These are phyloP conservation scores for Parasteatoda tepidariorum DNA, from an alignment of 1,140 invertebrate genomes.

Conservation along the genomic window DNA sequence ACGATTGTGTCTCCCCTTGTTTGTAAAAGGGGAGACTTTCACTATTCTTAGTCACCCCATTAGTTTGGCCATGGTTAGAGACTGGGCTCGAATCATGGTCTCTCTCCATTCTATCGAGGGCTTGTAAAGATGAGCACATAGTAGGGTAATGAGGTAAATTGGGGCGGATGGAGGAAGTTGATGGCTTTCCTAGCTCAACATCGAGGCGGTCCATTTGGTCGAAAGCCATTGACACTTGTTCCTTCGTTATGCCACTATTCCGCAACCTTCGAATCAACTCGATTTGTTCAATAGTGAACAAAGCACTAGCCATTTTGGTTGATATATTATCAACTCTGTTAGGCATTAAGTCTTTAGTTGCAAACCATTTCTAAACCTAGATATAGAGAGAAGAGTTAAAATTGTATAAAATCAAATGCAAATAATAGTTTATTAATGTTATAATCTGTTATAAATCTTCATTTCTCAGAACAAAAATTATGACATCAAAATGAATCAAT, in stretches of 20 bases:
- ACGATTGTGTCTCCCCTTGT: slow-evolving; percentile 33
- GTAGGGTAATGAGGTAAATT: slow-evolving; percentile 65
- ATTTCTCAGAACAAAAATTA: no score
- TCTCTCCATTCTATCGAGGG: slow-evolving; percentile 25
- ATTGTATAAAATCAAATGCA: not conserved
- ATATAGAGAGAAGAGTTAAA: not conserved
- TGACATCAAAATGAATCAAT: no score
- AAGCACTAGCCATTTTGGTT: slow-evolving; percentile 60
- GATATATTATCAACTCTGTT: slow-evolving; percentile 55
- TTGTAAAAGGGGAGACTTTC: slow-evolving; percentile 40
- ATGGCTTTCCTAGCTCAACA: slow-evolving; percentile 61
- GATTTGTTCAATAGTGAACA: slow-evolving; percentile 70
- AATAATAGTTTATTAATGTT: no score
- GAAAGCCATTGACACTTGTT: slow-evolving; percentile 68
- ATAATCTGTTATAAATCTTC: no score
- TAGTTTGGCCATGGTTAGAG: slow-evolving; percentile 25
- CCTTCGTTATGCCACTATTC: slow-evolving; percentile 69
- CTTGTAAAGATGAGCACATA: slow-evolving; percentile 64
- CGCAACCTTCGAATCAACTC: slow-evolving; percentile 68
- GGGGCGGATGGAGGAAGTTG: slow-evolving; percentile 29
- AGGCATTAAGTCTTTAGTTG: slow-evolving; percentile 57
- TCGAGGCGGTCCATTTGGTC: slow-evolving; percentile 69
- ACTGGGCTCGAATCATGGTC: slow-evolving; percentile 31
- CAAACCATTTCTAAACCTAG: slow-evolving; percentile 15
- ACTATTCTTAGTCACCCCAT: slow-evolving; percentile 35